phyloP scores from a whole-genome alignment of 2,113 vertebrate species.

The Cryptomyrus ogoouensis region DNA sequence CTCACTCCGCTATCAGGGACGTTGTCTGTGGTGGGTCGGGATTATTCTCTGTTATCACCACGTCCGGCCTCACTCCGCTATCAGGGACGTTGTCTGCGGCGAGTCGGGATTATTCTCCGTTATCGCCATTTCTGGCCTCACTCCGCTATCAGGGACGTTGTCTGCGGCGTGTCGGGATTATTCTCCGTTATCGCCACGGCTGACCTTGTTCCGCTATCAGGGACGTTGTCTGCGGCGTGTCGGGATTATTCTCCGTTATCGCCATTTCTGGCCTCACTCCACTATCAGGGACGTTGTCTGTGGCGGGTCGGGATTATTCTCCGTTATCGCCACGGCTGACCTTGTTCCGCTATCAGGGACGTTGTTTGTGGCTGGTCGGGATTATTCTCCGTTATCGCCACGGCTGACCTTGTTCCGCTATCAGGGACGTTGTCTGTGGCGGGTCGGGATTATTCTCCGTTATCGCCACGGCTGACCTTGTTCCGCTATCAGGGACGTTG shows the following conservation, averaged over 20 bases:
- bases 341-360: background rate
- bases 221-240: too few species aligned
- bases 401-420: too few species aligned
- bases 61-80: too few species aligned
- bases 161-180: too few species aligned
- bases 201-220: too few species aligned
- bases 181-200: background rate
- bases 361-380: background rate
- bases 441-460: too few species aligned
- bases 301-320: too few species aligned
- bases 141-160: too few species aligned
- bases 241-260: background rate
- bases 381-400: background rate
- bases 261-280: background rate
- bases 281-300: background rate
- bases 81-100: background rate
- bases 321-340: background rate
- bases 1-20: background rate
- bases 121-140: background rate
- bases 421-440: too few species aligned
- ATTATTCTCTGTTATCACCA: background rate
- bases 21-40: background rate
- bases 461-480: too few species aligned
- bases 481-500: background rate
- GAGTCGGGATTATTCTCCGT: background rate